Base-by-base conservation (phyloP, 2,113 vertebrate genomes). In the Anarhynchus alexandrinus region DNA sequence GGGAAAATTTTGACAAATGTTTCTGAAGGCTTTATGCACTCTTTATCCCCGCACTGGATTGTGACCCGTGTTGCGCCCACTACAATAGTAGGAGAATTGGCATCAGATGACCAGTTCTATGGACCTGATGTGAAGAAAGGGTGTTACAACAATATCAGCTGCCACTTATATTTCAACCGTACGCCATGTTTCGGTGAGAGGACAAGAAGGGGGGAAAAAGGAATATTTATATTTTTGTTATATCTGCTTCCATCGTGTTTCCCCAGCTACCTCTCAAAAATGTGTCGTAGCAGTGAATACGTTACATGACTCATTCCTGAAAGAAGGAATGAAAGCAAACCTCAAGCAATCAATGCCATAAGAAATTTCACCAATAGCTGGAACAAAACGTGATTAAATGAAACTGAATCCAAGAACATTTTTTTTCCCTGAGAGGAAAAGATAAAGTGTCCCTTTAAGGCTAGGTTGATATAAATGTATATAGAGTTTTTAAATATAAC, bases 21-120 rank as follows among this genome's bases (percentile, higher is more conserved):
- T 97, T 90, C 67, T 91, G 95, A 89, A 87, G 72, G 66, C 66
- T 97, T 97, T 91, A 76, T 94, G 73, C 36, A 82, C 71, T 72
- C 79, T 93, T 94, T 80, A 92, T 91, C 80, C 89, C 52, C 18
- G 3, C 29, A 10, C 57, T 42, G 88, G 66, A 47, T 65, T 93
- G 73, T 38, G 91, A 66, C 76, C 91, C 20, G 6, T 25, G 43
- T 55, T 91, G 83, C 80, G 26, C 67, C 45, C 2, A 0, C 69
- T 82, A 36, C 74, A 66, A 43, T 67, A 92, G 85, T 9, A 57
- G 84, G 15, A 82, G 82, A 82, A 69, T n/a, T 4, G 58, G 69
- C 92, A 91, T 97, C 94, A 94, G 92, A 96, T 93, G 88, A 87
- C 80, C 2, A 0, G 30, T 26, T 26, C 82, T 47, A 34, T 71